Conservation (phyloP, 1,140 invertebrate genomes). For the Archivesica marissinica region DNA sequence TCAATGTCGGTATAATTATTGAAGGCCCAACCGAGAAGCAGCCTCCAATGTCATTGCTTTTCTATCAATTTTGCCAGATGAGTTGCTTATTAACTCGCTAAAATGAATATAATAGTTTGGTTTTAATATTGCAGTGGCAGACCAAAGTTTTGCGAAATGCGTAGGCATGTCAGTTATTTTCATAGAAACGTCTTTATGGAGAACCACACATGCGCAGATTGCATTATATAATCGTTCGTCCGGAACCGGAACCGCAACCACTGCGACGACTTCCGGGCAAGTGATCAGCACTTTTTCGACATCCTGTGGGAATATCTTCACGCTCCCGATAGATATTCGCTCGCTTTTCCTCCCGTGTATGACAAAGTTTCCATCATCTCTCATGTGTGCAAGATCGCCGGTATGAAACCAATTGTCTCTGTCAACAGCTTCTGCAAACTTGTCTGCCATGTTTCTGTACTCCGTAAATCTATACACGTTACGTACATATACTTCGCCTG, state of each 20-base stretch:
- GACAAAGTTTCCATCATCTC: conserved; percentile 34
- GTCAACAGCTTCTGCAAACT: not conserved
- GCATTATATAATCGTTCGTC: conserved; percentile 13
- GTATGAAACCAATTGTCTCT: conserved; percentile 42
- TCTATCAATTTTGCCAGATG: conserved; percentile 1
- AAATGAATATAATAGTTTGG: conserved; percentile 8
- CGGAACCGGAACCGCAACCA: conserved; percentile 21
- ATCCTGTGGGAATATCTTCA: conserved; percentile 22
- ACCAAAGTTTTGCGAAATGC: not conserved
- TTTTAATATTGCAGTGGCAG: not conserved
- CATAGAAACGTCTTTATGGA: not conserved
- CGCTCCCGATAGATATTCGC: conserved; percentile 19
- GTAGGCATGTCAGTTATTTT: not conserved
- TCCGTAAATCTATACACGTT: not conserved
- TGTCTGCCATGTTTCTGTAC: not conserved
- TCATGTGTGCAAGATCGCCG: conserved; percentile 37
- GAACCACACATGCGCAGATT: conserved; percentile 15
- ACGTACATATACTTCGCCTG: conserved; percentile 44
- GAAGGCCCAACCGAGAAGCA: no score
- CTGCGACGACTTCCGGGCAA: not conserved
- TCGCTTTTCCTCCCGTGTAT: conserved; percentile 31
- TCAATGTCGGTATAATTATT: no score
- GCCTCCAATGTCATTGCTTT: not conserved
- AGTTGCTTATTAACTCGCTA: not conserved
- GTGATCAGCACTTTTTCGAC: conserved; percentile 11